Base-by-base conservation (phyloP, 2,888 invertebrate genomes). In the Amphipoea lucens region DNA sequence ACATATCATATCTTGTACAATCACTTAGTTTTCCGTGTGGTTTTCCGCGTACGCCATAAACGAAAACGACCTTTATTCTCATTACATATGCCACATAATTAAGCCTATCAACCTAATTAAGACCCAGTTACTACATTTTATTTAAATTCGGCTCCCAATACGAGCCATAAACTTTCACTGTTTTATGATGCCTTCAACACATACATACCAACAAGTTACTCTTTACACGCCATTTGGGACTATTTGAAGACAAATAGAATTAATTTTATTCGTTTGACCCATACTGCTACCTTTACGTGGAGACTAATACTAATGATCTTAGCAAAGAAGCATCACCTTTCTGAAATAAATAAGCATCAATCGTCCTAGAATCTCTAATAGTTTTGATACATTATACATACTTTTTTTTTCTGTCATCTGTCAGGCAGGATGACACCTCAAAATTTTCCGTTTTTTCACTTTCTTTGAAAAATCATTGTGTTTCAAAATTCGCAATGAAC, bases 11-110 rank as follows among this genome's bases (percentile, higher is more conserved):
- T 40, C 63, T 48, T 66, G 67, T 74, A 74, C 14, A 36, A 63
- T 74, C 76, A 70, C 51, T 83, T 75, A 76, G 87, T 4, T 48
- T 48, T 48, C 12, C 12, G 12, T 48, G 48, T 48, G 48, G 48
- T 48, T 85, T 83, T 85, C 74, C 74, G 84, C 84, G 69, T 86
- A 83, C 12, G 0, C 69, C 69, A 70, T 85, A 79, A 86, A 85
- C 75, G 57, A 77, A 79, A 83, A 85, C 74, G 68, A 69, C 45
- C 74, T 79, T 77, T 5, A 72, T 63, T 76, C 68, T 62, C 81
- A 85, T 89, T 83, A 89, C 87, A 82, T 87, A 89, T 77, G 82
- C 89, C 68, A 72, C 83, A 79, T 86, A 88, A 89, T 89, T 87
- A 89, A 89, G 45, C 82, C 89, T 89, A 88, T 89, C 84, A 87